Percentiles rank a stretch among this genome's conserved stretches.
Conservation (phyloP, 2,888 invertebrate species). For the Trachelus troglodyta region DNA sequence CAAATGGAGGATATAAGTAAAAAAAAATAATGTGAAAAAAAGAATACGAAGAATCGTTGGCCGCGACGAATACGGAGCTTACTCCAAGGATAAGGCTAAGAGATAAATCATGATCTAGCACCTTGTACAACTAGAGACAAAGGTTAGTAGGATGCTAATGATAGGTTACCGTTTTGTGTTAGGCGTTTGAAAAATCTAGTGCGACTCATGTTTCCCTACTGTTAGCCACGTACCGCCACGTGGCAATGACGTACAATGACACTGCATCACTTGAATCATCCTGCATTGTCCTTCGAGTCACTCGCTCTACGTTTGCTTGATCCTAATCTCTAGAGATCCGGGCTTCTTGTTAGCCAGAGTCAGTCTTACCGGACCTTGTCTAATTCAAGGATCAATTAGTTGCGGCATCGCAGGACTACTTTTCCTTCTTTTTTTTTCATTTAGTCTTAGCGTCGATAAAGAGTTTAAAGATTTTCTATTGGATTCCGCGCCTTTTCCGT, state of each 20-base stretch:
- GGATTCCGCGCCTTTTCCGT: slow-evolving; percentile 43
- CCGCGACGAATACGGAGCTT: slow-evolving; percentile 19
- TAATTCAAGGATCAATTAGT: slow-evolving; percentile 42
- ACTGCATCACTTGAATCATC: not conserved
- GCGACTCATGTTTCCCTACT: not conserved
- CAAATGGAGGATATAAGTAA: not conserved
- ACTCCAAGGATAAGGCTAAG: slow-evolving; percentile 30
- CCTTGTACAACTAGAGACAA: slow-evolving; percentile 23
- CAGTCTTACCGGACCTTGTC: not conserved
- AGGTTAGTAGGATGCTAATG: slow-evolving; percentile 26
- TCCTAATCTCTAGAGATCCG: not conserved
- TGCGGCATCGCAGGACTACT: slow-evolving; percentile 60
- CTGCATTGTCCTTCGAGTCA: not conserved
- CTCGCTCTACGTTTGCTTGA: not conserved
- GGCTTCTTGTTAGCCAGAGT: not conserved
- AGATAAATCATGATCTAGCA: slow-evolving; percentile 22
- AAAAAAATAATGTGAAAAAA: not conserved
- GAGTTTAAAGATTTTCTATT: slow-evolving; percentile 35
- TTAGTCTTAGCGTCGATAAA: slow-evolving; percentile 15
- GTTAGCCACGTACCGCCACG: not conserved
- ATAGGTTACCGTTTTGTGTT: slow-evolving; percentile 2
- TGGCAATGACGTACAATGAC: not conserved
- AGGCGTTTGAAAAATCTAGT: not conserved
- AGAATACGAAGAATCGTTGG: not conserved
- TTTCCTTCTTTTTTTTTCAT: slow-evolving; percentile 57